phyloP scores from a whole-genome alignment of 2,113 vertebrate genomes.

The Polyodon spathula region DNA sequence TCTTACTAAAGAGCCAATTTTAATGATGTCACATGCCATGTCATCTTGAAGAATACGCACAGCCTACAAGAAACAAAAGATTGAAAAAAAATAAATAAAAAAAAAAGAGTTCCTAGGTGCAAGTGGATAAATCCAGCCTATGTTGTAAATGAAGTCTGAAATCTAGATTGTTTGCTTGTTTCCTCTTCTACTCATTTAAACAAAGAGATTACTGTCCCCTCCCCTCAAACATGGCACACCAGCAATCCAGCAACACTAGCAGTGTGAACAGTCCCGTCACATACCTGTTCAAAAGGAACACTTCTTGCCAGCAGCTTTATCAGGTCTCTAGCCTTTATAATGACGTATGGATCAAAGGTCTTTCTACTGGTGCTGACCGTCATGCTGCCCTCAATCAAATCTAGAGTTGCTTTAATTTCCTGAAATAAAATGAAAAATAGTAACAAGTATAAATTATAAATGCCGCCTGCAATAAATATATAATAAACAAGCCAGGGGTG shows the following conservation, averaged over 20 bases:
- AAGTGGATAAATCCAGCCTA: too few species aligned
- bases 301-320: slow-evolving; percentile 90
- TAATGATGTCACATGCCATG: slow-evolving; percentile 90
- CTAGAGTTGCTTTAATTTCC: slow-evolving; percentile 72
- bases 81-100: too few species aligned
- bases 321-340: slow-evolving; percentile 84
- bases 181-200: too few species aligned
- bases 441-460: background rate
- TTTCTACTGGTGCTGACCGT: slow-evolving; percentile 85
- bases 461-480: too few species aligned
- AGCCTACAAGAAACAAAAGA: slow-evolving; percentile 61
- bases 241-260: too few species aligned
- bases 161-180: too few species aligned
- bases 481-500: too few species aligned
- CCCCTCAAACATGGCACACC: too few species aligned
- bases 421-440: slow-evolving; percentile 37
- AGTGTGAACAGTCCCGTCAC: too few species aligned
- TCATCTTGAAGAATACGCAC: slow-evolving; percentile 87
- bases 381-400: slow-evolving; percentile 93
- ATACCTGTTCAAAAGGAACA: slow-evolving; percentile 91
- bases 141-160: too few species aligned
- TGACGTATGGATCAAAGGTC: slow-evolving; percentile 85
- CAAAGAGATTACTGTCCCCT: too few species aligned
- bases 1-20: slow-evolving; percentile 82
- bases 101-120: too few species aligned